Evolutionary conservation across 2,113 vertebrate species (phyloP).

Genomic region (Piprites chloris): DNA sequence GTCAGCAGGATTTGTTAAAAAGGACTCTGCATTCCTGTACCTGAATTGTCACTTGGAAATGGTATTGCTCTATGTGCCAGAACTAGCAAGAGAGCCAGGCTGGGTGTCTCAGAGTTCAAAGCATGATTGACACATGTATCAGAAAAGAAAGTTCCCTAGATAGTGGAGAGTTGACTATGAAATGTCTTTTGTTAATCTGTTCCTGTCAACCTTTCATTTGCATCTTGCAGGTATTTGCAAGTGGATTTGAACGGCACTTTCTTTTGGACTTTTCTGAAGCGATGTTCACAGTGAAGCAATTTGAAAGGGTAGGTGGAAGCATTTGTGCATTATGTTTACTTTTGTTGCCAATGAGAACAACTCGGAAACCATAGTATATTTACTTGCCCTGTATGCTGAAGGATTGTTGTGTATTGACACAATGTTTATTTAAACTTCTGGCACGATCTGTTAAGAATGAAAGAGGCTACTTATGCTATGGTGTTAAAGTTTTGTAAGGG

Average conservation of each 20-base stretch:
- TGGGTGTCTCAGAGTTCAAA: background rate
- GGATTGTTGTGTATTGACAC: background rate
- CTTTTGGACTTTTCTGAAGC: slow-evolving; percentile 86
- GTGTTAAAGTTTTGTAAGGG: background rate
- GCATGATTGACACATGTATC: background rate
- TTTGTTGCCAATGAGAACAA: background rate
- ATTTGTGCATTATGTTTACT: background rate
- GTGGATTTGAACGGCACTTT: slow-evolving; percentile 74
- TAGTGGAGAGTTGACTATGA: background rate
- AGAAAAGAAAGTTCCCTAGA: background rate
- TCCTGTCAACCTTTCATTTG: background rate
- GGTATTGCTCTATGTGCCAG: background rate
- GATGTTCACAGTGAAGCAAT: slow-evolving; percentile 89
- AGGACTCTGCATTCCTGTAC: background rate
- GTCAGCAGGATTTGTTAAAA: background rate
- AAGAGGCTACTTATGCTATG: background rate
- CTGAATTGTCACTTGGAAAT: background rate
- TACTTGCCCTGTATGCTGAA: background rate
- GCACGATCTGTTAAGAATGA: background rate
- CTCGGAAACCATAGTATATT: background rate
- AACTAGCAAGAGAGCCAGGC: background rate
- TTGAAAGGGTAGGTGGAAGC: slow-evolving; percentile 84
- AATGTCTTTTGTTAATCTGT: background rate
- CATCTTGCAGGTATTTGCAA: slow-evolving; percentile 80
- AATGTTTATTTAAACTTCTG: background rate